Evolutionary conservation across 2,113 vertebrate genomes (phyloP), one percentile per base, ranked within the genome.

Genomic region (Percina caprodes): DNA sequence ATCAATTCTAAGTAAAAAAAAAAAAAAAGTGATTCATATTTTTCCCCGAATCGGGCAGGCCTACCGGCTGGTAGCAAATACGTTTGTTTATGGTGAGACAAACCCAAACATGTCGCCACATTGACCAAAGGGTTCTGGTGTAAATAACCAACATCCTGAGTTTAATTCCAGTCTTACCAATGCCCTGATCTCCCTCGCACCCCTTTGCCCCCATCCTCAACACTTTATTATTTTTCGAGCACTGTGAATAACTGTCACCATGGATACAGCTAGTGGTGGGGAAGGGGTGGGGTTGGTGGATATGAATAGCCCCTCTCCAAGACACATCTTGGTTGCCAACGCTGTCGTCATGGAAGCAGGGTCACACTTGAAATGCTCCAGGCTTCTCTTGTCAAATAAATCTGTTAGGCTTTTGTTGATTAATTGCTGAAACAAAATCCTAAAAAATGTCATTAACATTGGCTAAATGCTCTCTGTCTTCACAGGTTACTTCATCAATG

Each of bases 401-500:
- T 77, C 52, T 77, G 82, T 76, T 58, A 6, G 16, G 16, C 73
- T 88, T 74, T 63, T 49, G 23, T 78, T 77, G 42, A 74, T 55
- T 69, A 52, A 68, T n/a, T 33, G 19, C 16, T 26, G 3, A 80
- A 67, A 54, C 21, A 21, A 19, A 78, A 23, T 11, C 58, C 21
- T 23, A 19, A 78, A 23, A n/a, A 24, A 49, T 11, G 63, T 5
- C n/a, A 33, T 56, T 49, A 6, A 65, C 21, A 3, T 45, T 19
- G 6, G 18, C 51, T 72, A 10, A 66, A 62, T 59, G 15, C 49
- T 68, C 52, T 85, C 49, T 80, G 1, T 84, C 66, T 67, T 56
- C 75, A 48, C 92, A 99, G 97, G 97, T 73, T 99, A 99, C 90
- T 99, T 99, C 91, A 92, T 98, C 70, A 94, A 97, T 77, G 97